Percentiles rank a stretch among this genome's conserved stretches.
phyloP scores from a whole-genome alignment of 2,113 vertebrate genomes.

The Merops nubicus region DNA sequence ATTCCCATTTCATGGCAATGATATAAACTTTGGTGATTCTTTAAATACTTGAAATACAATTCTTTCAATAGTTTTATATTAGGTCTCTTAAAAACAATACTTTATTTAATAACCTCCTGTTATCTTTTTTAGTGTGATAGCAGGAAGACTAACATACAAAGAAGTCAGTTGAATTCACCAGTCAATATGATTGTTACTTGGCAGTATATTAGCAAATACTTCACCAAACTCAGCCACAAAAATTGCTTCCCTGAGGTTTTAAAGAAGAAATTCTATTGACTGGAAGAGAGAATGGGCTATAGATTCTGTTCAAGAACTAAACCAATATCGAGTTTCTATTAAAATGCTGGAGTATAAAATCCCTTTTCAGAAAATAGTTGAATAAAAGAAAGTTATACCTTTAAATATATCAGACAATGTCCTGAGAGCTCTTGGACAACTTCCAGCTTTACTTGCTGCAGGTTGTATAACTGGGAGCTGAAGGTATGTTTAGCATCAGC shows the following conservation, averaged over 20 bases:
- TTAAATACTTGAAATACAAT: neutral
- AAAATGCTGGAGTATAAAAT: neutral
- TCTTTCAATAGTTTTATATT: neutral
- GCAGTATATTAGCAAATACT: neutral
- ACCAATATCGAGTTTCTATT: neutral
- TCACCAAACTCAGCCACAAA: neutral
- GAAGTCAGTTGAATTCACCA: neutral
- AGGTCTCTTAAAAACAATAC: neutral
- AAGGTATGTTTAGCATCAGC: neutral
- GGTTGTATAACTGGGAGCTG: neutral
- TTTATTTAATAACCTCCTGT: neutral
- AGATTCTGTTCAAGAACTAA: slow-evolving; percentile 1
- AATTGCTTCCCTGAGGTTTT: slow-evolving; percentile 9
- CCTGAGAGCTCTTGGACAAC: neutral
- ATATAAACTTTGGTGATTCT: neutral
- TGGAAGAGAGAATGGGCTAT: neutral
- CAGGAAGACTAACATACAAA: neutral
- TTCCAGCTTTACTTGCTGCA: neutral
- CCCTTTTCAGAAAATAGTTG: slow-evolving; percentile 2
- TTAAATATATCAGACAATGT: slow-evolving; percentile 3
- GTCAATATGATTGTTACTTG: neutral
- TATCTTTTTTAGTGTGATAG: neutral
- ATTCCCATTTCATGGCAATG: neutral
- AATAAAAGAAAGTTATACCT: slow-evolving; percentile 11
- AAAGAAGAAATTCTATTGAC: slow-evolving; percentile 1